A percentile compares a stretch with the other conserved stretches of the same genome.
Evolutionary conservation across 2,888 invertebrate genomes (phyloP).

Genomic region (Cantharis lateralis): DNA sequence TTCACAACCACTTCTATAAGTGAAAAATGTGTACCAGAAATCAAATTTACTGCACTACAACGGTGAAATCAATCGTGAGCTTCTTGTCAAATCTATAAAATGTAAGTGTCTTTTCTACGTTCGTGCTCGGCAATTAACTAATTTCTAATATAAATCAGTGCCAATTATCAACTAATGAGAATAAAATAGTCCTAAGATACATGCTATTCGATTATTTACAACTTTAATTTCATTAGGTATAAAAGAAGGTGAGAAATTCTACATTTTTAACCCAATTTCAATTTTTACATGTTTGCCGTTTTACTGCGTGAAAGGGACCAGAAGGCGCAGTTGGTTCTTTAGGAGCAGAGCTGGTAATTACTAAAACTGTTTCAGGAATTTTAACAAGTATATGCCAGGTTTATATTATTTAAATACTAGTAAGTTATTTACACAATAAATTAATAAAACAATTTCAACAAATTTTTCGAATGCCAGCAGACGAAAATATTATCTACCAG

Average conservation of each 20-base stretch:
- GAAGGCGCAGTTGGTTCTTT: too few relatives aligned
- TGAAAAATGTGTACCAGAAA: neutral
- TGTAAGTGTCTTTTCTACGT: neutral
- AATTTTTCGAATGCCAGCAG: too few relatives aligned
- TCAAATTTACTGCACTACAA: neutral
- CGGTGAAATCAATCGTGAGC: neutral
- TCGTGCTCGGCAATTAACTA: neutral
- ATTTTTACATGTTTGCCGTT: neutral
- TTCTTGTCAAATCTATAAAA: neutral
- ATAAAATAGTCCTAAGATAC: neutral
- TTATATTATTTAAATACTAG: too few relatives aligned
- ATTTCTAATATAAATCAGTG: neutral
- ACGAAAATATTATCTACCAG: too few relatives aligned
- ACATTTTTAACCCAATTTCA: neutral
- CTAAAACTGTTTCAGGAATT: too few relatives aligned
- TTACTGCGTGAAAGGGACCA: too few relatives aligned
- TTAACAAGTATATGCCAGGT: too few relatives aligned
- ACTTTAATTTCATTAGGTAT: neutral
- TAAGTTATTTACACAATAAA: too few relatives aligned
- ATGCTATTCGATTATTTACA: neutral
- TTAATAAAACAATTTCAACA: too few relatives aligned
- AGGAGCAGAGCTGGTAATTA: too few relatives aligned
- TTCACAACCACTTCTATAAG: neutral
- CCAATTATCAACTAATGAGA: neutral
- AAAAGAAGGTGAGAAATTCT: neutral